Base-by-base conservation (phyloP, 2,113 vertebrate genomes). In the Saguinus imperator region DNA sequence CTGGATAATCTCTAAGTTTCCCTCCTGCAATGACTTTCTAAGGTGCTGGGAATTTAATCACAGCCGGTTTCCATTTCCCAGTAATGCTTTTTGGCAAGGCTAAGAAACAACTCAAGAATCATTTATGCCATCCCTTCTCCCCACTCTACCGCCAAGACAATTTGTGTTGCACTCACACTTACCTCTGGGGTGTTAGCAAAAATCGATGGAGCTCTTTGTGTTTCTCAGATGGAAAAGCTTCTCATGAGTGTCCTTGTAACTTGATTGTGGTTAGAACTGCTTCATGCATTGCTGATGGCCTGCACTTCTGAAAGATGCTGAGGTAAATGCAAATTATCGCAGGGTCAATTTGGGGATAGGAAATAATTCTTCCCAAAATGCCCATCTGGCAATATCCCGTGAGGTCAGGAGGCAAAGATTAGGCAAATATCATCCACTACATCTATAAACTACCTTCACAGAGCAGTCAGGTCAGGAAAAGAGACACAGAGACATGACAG, bases 81-180 rank as follows among this genome's bases (percentile, higher is more conserved):
- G 61, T 85, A 95, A 95, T 92, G 95, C 72, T 94, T 92, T 97
- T 86, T 97, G 95, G 87, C 90, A 94, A 96, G 91, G 81, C 85
- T 52, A 88, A 72, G 66, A 82, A 86, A 81, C 82, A 91, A 92
- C 20, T 95, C n/a, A 45, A 88, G 80, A 94, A 85, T 91, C 94
- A 75, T 94, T 48, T 93, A 94, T 23, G 61, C 45, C 55, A 72
- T 70, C 61, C 70, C 32, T 93, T 55, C 48, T 72, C 45, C 52
- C 80, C 50, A 68, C 35, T 43, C 72, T 17, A 85, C 29, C 58
- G 37, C 68, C 85, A 79, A 90, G 35, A 72, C 40, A 94, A 90
- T 87, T 95, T 88, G 87, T 91, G 95, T 89, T 92, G 76, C 95
- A 93, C 92, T 97, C 95, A 95, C 77, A 92, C 52, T 97, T 97